phyloP scores from a whole-genome alignment of 2,888 invertebrate genomes.

The Rhogogaster chlorosoma region DNA sequence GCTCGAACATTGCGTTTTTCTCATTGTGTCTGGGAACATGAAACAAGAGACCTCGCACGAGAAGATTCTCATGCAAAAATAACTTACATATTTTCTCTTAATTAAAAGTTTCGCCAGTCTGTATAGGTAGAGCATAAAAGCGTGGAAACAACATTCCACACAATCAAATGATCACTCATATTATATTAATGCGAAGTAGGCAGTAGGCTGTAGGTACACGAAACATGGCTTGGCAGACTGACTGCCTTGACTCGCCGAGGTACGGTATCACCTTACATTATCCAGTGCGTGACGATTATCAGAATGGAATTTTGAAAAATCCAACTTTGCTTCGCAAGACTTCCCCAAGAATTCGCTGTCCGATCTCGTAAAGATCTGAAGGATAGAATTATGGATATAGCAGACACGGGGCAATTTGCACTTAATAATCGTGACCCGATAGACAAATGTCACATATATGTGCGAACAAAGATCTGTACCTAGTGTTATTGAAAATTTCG shows the following conservation, averaged over 20 bases:
- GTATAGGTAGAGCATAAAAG: neutral
- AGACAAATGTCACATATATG: neutral
- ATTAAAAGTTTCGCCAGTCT: constrained; percentile 38
- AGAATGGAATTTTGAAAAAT: constrained; percentile 63
- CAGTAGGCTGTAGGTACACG: neutral
- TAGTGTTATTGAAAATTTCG: neutral
- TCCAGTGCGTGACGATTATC: constrained; percentile 68
- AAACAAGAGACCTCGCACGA: constrained; percentile 26
- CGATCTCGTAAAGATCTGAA: constrained; percentile 2
- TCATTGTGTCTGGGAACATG: constrained; percentile 41
- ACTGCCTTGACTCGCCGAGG: constrained; percentile 57
- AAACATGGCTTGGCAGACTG: constrained; percentile 49
- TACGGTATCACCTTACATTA: constrained; percentile 68
- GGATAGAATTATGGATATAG: neutral
- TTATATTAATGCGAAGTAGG: neutral
- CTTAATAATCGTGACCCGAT: neutral
- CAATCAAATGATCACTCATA: constrained; percentile 32
- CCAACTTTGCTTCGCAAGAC: constrained; percentile 55
- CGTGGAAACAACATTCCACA: constrained; percentile 23
- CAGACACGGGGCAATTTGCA: neutral
- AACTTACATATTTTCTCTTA: constrained; percentile 35
- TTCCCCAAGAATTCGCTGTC: constrained; percentile 23
- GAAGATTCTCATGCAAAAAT: constrained; percentile 41
- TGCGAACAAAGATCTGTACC: neutral
- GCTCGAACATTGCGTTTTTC: constrained; percentile 21